Conservation (phyloP, 2,888 invertebrate genomes). For the Caenorhabditis sp. region DNA sequence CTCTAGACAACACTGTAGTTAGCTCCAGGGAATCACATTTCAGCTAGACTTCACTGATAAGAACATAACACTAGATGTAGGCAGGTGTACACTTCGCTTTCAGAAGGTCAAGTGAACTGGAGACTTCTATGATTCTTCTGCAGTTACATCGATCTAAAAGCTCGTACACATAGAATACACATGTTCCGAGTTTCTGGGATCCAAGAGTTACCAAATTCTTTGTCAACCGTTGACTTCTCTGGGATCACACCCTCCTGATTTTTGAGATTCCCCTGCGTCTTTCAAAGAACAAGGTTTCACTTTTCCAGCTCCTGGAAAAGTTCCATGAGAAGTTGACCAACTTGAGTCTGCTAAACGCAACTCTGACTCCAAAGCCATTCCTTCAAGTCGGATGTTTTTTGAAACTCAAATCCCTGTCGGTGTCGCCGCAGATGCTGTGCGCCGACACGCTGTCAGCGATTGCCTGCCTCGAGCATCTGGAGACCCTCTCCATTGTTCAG, state of each 20-base stretch:
- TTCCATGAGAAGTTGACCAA: slow-evolving; percentile 87
- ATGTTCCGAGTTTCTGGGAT: too few species aligned
- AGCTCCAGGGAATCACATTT: slow-evolving; percentile 21
- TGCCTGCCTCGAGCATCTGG: slow-evolving; percentile 84
- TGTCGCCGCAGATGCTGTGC: slow-evolving; percentile 87
- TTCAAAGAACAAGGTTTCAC: neutral
- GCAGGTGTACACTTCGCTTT: too few species aligned
- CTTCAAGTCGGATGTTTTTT: slow-evolving; percentile 89
- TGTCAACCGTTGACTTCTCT: neutral
- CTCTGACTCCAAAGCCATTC: slow-evolving; percentile 88
- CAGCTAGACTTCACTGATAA: neutral
- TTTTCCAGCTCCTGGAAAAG: slow-evolving; percentile 85
- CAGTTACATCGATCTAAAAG: too few species aligned
- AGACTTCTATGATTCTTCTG: too few species aligned
- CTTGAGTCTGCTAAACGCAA: slow-evolving; percentile 89
- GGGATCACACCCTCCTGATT: slow-evolving; percentile 21
- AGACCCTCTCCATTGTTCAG: slow-evolving; percentile 87
- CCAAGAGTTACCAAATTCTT: neutral
- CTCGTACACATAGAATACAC: too few species aligned
- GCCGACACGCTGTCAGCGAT: slow-evolving; percentile 75
- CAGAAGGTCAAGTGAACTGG: too few species aligned
- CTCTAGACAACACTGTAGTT: too few species aligned
- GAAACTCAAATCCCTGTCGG: slow-evolving; percentile 87
- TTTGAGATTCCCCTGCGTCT: neutral
- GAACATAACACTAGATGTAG: neutral